A percentile compares a stretch with the other conserved stretches of the same genome.
Conservation (phyloP, 1,140 invertebrate genomes). For the Coelopa frigida region DNA sequence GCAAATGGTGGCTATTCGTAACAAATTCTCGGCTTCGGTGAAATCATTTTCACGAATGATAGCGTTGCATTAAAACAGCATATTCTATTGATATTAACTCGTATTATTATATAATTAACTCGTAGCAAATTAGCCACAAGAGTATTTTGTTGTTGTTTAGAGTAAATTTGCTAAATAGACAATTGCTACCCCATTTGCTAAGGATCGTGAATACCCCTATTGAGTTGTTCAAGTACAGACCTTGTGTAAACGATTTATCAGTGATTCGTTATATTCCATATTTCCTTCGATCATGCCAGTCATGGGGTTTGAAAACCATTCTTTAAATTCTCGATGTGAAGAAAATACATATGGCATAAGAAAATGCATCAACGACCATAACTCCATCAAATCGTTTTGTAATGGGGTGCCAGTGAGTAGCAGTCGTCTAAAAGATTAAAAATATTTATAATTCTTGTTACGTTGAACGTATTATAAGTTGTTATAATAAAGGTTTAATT, state of each 20-base stretch:
- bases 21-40: too few relatives aligned
- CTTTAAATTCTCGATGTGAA: conserved; percentile 93
- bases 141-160: neutral
- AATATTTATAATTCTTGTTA: neutral
- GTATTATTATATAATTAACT: too few relatives aligned
- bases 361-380: conserved; percentile 99
- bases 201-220: too few relatives aligned
- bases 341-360: conserved; percentile 99
- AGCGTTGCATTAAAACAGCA: too few relatives aligned
- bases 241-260: conserved; percentile 95
- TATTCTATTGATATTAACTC: too few relatives aligned
- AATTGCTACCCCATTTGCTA: too few relatives aligned
- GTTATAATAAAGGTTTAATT: too few relatives aligned
- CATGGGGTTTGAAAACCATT: conserved; percentile 98
- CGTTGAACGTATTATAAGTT: too few relatives aligned
- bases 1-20: too few relatives aligned
- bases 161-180: too few relatives aligned
- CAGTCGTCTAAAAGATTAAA: conserved; percentile 68
- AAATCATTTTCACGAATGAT: too few relatives aligned
- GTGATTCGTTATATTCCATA: conserved; percentile 87
- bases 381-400: conserved; percentile 98
- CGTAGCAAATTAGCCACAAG: neutral
- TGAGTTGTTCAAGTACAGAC: conserved; percentile 32
- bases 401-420: conserved; percentile 96
- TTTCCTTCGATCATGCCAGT: conserved; percentile 98